Conservation (phyloP, 1,140 invertebrate species). For the Microplitis mediator region DNA sequence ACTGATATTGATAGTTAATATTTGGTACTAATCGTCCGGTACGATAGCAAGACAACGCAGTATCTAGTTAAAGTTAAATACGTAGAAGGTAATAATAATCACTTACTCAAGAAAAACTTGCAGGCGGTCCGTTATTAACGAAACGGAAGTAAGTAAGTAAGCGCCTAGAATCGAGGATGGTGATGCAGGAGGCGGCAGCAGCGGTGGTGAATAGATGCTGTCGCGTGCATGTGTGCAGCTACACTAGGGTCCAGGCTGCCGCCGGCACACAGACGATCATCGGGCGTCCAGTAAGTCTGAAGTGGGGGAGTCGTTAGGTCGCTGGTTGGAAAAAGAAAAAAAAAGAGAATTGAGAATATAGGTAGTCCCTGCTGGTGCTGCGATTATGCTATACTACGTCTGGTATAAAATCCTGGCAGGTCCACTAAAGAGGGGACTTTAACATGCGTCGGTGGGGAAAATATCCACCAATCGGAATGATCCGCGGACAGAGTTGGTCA, state of each 20-base stretch:
- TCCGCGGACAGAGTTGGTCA: slow-evolving; percentile 19
- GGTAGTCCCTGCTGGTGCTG: slow-evolving; percentile 33
- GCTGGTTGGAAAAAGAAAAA: slow-evolving; percentile 20
- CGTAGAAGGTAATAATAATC: slow-evolving; percentile 30
- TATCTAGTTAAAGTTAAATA: background rate
- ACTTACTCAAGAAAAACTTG: slow-evolving; percentile 27
- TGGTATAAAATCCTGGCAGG: slow-evolving; percentile 34
- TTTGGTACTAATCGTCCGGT: background rate
- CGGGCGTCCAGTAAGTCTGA: slow-evolving; percentile 38
- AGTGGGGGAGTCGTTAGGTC: slow-evolving; percentile 47
- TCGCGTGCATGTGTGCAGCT: slow-evolving; percentile 63
- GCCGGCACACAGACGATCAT: slow-evolving; percentile 45
- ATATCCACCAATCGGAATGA: slow-evolving; percentile 27
- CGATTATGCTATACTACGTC: slow-evolving; percentile 35
- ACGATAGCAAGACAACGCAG: background rate
- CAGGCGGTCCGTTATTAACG: slow-evolving; percentile 35
- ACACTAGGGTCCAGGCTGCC: slow-evolving; percentile 51
- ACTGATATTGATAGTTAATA: too few species aligned
- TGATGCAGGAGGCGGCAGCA: slow-evolving; percentile 36
- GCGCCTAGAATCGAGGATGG: slow-evolving; percentile 21
- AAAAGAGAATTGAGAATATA: slow-evolving; percentile 33
- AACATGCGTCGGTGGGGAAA: slow-evolving; percentile 30
- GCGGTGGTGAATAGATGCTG: slow-evolving; percentile 53
- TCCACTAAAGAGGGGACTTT: slow-evolving; percentile 39
- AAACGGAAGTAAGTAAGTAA: too few species aligned